Conservation (phyloP, 2,888 invertebrate species). For the Timandra comae region DNA sequence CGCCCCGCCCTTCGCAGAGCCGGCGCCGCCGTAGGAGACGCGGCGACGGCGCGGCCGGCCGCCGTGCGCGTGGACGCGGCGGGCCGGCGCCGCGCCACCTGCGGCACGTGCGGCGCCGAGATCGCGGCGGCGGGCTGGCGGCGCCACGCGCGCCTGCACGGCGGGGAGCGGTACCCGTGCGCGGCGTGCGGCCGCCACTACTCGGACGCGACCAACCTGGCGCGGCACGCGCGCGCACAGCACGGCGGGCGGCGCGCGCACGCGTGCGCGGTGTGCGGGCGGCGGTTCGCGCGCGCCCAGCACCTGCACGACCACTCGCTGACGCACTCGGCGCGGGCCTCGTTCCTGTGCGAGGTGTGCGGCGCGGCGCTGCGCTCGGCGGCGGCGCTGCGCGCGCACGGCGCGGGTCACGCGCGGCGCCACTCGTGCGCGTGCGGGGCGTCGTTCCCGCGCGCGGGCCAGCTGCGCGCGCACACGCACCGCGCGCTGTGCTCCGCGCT, state of each 20-base stretch:
- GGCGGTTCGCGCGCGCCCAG: constrained; percentile 62
- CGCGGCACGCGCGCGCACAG: constrained; percentile 65
- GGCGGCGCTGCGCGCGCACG: constrained; percentile 71
- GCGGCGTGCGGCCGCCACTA: constrained; percentile 72
- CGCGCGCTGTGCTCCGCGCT: constrained; percentile 22
- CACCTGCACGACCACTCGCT: constrained; percentile 69
- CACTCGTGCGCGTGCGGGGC: constrained; percentile 73
- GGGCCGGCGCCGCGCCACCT: constrained; percentile 36
- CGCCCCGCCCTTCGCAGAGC: constrained; percentile 58
- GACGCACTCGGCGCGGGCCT: constrained; percentile 58
- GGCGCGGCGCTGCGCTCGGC: constrained; percentile 70
- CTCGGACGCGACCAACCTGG: constrained; percentile 63
- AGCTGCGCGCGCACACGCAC: constrained; percentile 74
- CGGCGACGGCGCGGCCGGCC: constrained; percentile 6
- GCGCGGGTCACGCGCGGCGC: constrained; percentile 49
- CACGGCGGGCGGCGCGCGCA: constrained; percentile 67
- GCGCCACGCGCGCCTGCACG: constrained; percentile 66
- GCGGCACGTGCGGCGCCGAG: constrained; percentile 53
- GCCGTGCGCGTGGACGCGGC: constrained; percentile 18
- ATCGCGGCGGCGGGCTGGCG: constrained; percentile 44
- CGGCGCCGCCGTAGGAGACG: constrained; percentile 54
- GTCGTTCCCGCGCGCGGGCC: constrained; percentile 69
- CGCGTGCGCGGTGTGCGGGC: constrained; percentile 62
- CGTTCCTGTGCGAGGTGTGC: constrained; percentile 73
- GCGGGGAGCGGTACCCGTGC: constrained; percentile 59